Conservation (phyloP, 2,888 invertebrate species). For the Pseudococcus jackbeardsleyi region DNA sequence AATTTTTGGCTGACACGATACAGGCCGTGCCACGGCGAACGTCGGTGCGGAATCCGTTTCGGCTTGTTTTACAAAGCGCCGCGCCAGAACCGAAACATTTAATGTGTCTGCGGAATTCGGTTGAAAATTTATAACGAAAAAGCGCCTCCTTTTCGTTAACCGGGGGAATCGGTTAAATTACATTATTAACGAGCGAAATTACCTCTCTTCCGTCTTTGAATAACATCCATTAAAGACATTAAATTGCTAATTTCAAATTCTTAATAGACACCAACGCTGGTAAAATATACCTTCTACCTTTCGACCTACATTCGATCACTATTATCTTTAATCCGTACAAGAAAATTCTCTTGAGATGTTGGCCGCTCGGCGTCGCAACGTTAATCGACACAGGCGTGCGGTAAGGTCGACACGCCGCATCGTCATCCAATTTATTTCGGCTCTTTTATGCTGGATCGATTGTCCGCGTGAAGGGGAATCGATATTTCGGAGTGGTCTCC, state of each 20-base stretch:
- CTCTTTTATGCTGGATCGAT: neutral
- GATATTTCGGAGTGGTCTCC: too few relatives aligned
- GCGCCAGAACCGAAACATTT: conserved; percentile 35
- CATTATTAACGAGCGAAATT: conserved; percentile 60
- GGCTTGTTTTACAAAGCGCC: conserved; percentile 42
- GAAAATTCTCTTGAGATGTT: conserved; percentile 58
- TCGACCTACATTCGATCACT: conserved; percentile 57
- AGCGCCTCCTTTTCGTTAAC: conserved; percentile 57
- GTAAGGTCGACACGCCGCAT: neutral
- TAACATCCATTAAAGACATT: conserved; percentile 59
- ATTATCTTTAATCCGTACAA: conserved; percentile 57
- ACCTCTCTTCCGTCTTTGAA: conserved; percentile 19
- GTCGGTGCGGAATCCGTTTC: conserved; percentile 1
- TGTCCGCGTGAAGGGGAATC: neutral
- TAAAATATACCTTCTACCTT: conserved; percentile 42
- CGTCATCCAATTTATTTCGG: neutral
- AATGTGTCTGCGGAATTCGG: conserved; percentile 54
- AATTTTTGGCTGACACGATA: conserved; percentile 20
- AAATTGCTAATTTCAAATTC: conserved; percentile 59
- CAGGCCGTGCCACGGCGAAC: neutral
- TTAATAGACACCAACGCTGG: conserved; percentile 53
- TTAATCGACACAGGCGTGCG: neutral
- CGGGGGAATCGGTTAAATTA: conserved; percentile 57
- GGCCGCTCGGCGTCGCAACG: conserved; percentile 1
- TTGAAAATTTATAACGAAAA: conserved; percentile 57